Evolutionary conservation across 2,888 invertebrate species (phyloP).

Genomic region (Autographa gamma): DNA sequence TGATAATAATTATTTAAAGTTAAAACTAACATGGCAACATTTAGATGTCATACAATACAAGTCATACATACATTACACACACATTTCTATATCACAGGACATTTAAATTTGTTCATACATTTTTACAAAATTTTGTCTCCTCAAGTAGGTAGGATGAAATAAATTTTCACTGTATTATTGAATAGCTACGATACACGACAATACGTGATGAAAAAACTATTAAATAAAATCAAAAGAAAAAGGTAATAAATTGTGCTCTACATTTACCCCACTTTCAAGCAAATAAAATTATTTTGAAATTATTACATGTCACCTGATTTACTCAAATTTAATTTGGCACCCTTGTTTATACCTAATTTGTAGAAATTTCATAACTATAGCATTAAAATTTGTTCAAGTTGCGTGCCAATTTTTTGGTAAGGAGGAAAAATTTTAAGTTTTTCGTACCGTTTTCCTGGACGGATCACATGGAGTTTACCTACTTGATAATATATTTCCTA

Average conservation of each 20-base stretch:
- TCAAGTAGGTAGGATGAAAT: background rate
- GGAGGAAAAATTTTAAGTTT: background rate
- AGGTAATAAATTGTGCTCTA: too few species aligned
- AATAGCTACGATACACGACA: background rate
- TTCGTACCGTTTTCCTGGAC: background rate
- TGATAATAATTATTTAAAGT: constrained; percentile 29
- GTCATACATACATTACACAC: background rate
- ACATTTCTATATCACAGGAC: constrained; percentile 41
- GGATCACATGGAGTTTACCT: background rate
- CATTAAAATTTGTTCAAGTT: background rate
- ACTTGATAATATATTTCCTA: background rate
- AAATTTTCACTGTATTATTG: background rate
- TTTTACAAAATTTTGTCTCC: constrained; percentile 7
- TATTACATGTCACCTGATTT: too few species aligned
- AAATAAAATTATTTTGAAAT: too few species aligned
- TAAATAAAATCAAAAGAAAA: background rate
- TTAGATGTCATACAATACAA: constrained; percentile 23
- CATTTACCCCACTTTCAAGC: too few species aligned
- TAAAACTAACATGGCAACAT: constrained; percentile 48
- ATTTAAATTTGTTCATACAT: constrained; percentile 18
- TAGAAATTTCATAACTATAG: too few species aligned
- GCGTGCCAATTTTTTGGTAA: background rate
- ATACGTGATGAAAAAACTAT: background rate
- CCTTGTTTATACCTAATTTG: too few species aligned
- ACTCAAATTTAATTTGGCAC: too few species aligned